Conservation (phyloP, 1,140 invertebrate genomes). For the Oscheius sp. region DNA sequence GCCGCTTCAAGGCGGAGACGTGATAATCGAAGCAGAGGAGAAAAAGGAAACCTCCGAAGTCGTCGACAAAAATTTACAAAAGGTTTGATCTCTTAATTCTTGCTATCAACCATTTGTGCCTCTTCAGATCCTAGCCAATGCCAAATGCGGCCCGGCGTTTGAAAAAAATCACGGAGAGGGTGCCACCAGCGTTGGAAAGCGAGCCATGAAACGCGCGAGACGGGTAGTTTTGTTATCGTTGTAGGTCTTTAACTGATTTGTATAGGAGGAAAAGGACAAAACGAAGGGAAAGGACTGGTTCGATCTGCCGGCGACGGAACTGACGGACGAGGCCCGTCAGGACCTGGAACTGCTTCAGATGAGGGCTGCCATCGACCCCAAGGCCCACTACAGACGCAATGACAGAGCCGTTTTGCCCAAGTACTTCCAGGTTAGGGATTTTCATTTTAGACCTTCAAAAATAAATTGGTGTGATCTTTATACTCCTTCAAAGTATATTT, state of each 20-base stretch:
- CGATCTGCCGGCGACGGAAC: slow-evolving; percentile 25
- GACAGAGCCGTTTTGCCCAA: slow-evolving; percentile 27
- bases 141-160: not conserved
- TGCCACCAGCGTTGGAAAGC: not conserved
- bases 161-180: not conserved
- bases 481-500: not conserved
- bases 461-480: not conserved
- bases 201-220: slow-evolving; percentile 3
- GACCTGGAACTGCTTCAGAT: slow-evolving; percentile 31
- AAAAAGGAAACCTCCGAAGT: not conserved
- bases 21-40: not conserved
- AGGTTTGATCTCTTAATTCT: not conserved
- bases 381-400: slow-evolving; percentile 12
- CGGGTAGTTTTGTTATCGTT: not conserved
- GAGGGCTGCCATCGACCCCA: slow-evolving; percentile 23
- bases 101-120: not conserved
- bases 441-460: not conserved
- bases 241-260: not conserved
- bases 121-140: not conserved
- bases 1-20: not conserved
- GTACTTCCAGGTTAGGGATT: slow-evolving; percentile 26
- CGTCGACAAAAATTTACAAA: not conserved
- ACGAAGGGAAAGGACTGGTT: slow-evolving; percentile 27
- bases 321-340: slow-evolving; percentile 16
- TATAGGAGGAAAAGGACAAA: slow-evolving; percentile 24